phyloP scores from a whole-genome alignment of 2,888 invertebrate species.

The Dryocosmus kuriphilus region DNA sequence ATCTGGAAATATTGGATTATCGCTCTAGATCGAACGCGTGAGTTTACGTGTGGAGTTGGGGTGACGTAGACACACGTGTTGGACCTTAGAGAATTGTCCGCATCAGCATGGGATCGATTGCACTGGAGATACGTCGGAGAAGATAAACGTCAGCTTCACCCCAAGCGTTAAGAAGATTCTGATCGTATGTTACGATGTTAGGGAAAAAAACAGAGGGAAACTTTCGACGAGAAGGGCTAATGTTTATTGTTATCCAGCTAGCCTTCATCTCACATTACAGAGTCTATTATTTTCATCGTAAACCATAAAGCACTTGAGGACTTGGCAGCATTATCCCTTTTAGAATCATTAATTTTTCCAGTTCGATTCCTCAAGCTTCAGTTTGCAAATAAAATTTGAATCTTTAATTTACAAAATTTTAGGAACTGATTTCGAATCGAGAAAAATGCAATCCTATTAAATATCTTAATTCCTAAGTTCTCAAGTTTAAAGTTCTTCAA shows the following conservation, averaged over 20 bases:
- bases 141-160: conserved; percentile 10
- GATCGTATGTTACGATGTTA: not conserved
- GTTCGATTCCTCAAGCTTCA: not conserved
- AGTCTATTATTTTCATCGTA: not conserved
- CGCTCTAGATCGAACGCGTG: conserved; percentile 77
- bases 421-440: no score
- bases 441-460: no score
- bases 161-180: not conserved
- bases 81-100: conserved; percentile 75
- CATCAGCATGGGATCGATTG: conserved; percentile 50
- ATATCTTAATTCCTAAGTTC: no score
- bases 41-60: conserved; percentile 76
- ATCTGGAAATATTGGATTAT: conserved; percentile 52
- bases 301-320: not conserved
- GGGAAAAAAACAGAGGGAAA: not conserved
- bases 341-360: not conserved
- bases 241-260: conserved; percentile 13
- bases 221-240: not conserved
- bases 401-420: not conserved
- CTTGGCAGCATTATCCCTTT: not conserved
- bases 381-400: not conserved
- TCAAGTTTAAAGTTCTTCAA: no score
- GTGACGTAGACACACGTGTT: conserved; percentile 78
- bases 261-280: not conserved
- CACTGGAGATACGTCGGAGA: conserved; percentile 16